Percentiles rank a stretch among this genome's conserved stretches.
phyloP scores from a whole-genome alignment of 2,888 invertebrate genomes.

The Strigamia transsilvanica region DNA sequence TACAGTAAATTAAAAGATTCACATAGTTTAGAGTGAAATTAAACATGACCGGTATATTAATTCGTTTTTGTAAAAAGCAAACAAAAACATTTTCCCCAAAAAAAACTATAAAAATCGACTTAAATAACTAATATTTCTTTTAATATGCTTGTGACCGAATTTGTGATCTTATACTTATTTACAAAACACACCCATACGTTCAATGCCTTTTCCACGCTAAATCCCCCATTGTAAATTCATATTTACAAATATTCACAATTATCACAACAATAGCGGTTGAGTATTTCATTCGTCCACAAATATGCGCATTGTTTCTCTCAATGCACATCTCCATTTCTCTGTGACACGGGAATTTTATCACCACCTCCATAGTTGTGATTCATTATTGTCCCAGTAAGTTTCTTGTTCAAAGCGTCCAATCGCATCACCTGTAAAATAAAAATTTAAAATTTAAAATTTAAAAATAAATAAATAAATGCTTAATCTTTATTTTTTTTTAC shows the following conservation, averaged over 20 bases:
- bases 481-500: conserved; percentile 67
- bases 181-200: background rate
- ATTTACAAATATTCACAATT: conserved; percentile 32
- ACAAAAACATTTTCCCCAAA: conserved; percentile 36
- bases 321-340: conserved; percentile 54
- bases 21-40: background rate
- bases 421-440: conserved; percentile 61
- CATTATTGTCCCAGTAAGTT: conserved; percentile 56
- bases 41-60: background rate
- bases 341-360: conserved; percentile 55
- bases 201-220: background rate
- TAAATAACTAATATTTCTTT: conserved; percentile 30
- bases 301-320: background rate
- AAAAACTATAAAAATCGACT: background rate
- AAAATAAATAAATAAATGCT: background rate
- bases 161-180: background rate
- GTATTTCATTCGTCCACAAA: background rate
- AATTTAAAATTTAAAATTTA: background rate
- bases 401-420: conserved; percentile 60
- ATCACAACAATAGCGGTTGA: conserved; percentile 17
- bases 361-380: conserved; percentile 48
- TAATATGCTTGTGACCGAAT: conserved; percentile 30
- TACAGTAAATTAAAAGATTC: background rate
- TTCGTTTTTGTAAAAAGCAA: background rate
- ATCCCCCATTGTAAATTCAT: background rate